Evolutionary conservation across 37 sponge, comb jelly and placozoan species (phyloP), one percentile per base, ranked within the genome.

Genomic region (Axinella damicornis): DNA sequence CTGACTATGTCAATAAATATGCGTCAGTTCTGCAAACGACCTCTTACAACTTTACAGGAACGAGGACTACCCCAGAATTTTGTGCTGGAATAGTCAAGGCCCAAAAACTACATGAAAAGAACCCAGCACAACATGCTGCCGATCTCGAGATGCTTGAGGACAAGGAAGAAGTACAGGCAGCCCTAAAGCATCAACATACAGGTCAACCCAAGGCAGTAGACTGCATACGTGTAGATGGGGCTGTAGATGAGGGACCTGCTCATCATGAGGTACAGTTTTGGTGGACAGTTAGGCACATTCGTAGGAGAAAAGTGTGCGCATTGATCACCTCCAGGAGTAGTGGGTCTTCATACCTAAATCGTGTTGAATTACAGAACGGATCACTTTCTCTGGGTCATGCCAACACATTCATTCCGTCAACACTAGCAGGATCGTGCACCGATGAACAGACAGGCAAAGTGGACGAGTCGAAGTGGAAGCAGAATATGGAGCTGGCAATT

Each of bases 1-100:
- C 86, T 34, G 86, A 85, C 52, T 85, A 77, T 69, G 86, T 85
- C 0, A 85, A 85, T 31, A 55, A 57, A 22, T 55, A 76, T 41
- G n/a, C 86, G 38, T 77, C 71, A 13, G 25, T 71, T 2, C 31
- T 85, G 1, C 86, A 85, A 57, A 77, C 78, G 1, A 85, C 86
- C 14, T 77, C 72, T 5, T 85, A 85, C 57, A 85, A 85, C 52
- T 85, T 85, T 55, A 69, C 86, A 1, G 46, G 2, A 9, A 57
- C 72, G 21, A 31, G 77, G 17, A 77, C 86, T 18, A 77, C 78
- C 5, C 5, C 33, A 11, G 84, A 83, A 54, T 38, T 74, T 5
- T 74, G 84, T 73, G 84, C 39, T 31, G 84, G 84, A 22, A 75
- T 80, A 12, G 81, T 83, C 14, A 73, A 73, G 24, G 66, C 83